These are phyloP conservation scores for Caenorhabditis zanzibari DNA, from an alignment of 2,888 invertebrate genomes.

Conservation along the genomic window DNA sequence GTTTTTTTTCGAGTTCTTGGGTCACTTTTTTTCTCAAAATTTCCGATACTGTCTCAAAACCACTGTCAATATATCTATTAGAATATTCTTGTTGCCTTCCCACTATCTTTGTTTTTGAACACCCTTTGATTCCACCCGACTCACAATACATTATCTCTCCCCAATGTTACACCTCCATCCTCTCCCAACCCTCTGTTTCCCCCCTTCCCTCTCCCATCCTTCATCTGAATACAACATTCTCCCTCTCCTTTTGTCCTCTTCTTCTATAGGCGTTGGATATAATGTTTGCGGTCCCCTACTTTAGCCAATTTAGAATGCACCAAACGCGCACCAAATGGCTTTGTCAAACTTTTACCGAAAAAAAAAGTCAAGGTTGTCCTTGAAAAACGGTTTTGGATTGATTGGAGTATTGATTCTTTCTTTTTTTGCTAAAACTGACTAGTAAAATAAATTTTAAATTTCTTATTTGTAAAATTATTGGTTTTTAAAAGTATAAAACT, in stretches of 20 bases:
- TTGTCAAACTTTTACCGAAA: slow-evolving; percentile 3
- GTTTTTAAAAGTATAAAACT: too few species aligned
- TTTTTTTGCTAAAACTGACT: too few species aligned
- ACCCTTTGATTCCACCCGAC: too few species aligned
- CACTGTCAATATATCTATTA: too few species aligned
- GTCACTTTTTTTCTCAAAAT: too few species aligned
- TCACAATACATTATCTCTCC: background rate
- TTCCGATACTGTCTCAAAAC: too few species aligned
- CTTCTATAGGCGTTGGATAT: slow-evolving; percentile 20
- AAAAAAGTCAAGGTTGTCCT: slow-evolving; percentile 13
- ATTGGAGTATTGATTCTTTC: background rate
- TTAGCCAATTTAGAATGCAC: slow-evolving; percentile 2
- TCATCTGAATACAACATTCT: slow-evolving; percentile 6
- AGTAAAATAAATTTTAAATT: too few species aligned
- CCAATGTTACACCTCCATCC: background rate
- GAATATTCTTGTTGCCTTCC: too few species aligned
- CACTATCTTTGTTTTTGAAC: too few species aligned
- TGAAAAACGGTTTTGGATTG: background rate
- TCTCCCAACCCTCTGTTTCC: background rate
- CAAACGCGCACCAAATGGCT: background rate
- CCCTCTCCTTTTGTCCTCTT: background rate
- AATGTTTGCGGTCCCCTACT: slow-evolving; percentile 31
- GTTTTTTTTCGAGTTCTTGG: too few species aligned
- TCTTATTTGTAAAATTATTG: too few species aligned
- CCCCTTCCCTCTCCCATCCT: background rate